Evolutionary conservation across 2,113 vertebrate species (phyloP), one percentile per base, ranked within the genome.

Genomic region (Crotalus helleri): DNA sequence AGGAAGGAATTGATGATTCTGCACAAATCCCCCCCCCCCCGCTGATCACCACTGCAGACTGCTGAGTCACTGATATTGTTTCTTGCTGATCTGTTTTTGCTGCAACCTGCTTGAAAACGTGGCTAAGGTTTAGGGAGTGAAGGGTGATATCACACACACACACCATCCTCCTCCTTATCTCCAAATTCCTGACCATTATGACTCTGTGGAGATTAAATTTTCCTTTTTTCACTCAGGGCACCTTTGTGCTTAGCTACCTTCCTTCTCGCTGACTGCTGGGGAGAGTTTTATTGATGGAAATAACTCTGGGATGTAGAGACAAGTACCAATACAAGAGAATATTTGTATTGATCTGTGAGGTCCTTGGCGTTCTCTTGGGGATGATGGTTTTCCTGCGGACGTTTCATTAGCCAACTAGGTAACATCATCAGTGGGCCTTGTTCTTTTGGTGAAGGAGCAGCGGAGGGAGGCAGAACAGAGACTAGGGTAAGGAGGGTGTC

Each of bases 51-150:
- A 92, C 95, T 96, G 96, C 97, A 95, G 96, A 97, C 95, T 96
- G 97, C 96, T 94, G 2, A 96, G 95, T 97, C 97, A 97, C 96
- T 92, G 95, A 97, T 97, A 97, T 97, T 94, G 39, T 93, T 96
- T 96, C 94, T 96, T 94, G 94, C 96, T 96, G 96, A 95, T 97
- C 95, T 95, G 90, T 95, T 97, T 96, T 94, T 93, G 95, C 93
- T 94, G 88, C 91, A 96, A 93, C 95, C 26, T 85, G 93, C 95
- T 95, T 93, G 91, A 92, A 95, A 97, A 92, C 87, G 92, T 91
- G 94, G 92, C 89, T 94, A 93, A 92, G 57, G 88, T 90, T 3
- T 94, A 87, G 88, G 3, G 64, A 92, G 92, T 9, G 53, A 89
- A 94, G 96, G 94, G 94, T 94, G 95, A 88, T 92, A 88, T 93